Conservation (phyloP, 1,140 invertebrate species). For the Drosophila ambigua region DNA sequence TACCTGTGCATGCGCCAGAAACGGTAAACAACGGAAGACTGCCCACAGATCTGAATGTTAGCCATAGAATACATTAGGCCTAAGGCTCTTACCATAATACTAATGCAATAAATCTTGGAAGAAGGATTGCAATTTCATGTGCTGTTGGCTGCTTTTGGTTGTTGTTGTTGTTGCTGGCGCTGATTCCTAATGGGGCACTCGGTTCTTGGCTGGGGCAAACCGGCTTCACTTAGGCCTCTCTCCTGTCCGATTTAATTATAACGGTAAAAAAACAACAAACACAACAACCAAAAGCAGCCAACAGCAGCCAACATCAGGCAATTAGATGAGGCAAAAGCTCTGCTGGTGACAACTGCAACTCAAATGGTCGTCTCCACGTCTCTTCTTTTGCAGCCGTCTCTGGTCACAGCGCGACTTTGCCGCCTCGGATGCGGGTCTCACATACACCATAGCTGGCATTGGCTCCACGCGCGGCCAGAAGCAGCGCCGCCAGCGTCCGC, state of each 20-base stretch:
- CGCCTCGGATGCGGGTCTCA: slow-evolving; percentile 77
- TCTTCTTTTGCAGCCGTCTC: slow-evolving; percentile 38
- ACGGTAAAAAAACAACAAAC: slow-evolving; percentile 71
- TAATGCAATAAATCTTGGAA: slow-evolving; percentile 68
- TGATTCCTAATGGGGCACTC: slow-evolving; percentile 6
- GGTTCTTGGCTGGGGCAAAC: slow-evolving; percentile 31
- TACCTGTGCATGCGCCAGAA: slow-evolving; percentile 89
- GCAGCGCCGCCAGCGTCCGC: slow-evolving; percentile 64
- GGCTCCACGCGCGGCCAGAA: slow-evolving; percentile 60
- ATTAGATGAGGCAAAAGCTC: slow-evolving; percentile 54
- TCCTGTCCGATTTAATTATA: slow-evolving; percentile 68
- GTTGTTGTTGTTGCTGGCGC: slow-evolving; percentile 38
- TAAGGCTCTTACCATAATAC: slow-evolving; percentile 18
- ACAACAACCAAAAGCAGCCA: slow-evolving; percentile 35
- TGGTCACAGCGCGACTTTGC: slow-evolving; percentile 80
- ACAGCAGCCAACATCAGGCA: slow-evolving; percentile 21
- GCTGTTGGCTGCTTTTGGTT: slow-evolving; percentile 31
- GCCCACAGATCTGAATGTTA: slow-evolving; percentile 22
- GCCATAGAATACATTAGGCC: slow-evolving; percentile 39
- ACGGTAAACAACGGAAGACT: slow-evolving; percentile 84
- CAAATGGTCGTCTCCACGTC: slow-evolving; percentile 35
- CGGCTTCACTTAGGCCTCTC: slow-evolving; percentile 50
- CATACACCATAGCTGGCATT: slow-evolving; percentile 75
- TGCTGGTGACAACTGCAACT: slow-evolving; percentile 48
- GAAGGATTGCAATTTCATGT: slow-evolving; percentile 43